Base-by-base conservation (phyloP, 2,888 invertebrate species). In the Prosopocoilus inquinatus region DNA sequence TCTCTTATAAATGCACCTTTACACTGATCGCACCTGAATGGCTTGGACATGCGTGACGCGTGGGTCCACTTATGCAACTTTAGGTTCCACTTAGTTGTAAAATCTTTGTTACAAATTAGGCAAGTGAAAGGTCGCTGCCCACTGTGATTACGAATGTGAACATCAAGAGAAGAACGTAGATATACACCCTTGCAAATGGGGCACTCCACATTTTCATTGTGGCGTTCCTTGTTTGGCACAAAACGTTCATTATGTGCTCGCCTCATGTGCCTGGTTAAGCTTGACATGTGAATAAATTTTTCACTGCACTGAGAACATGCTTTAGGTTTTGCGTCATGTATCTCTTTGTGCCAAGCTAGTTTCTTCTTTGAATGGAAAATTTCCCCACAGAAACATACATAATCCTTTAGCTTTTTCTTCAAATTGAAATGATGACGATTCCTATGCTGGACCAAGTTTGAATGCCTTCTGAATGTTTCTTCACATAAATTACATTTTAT, bases 21-120 rank as follows among this genome's bases (percentile, higher is more conserved):
- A 76, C 94, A 94, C 64, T 87, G 82, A 61, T 83, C 83, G 77
- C 94, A 94, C 74, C 92, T 92, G 80, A 82, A 92, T 1, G 94
- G 94, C 72, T 92, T 92, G 28, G 89, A 84, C 11, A 89, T 87
- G 59, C 92, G 86, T 49, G 88, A 87, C 53, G 89, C 88, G 78
- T 94, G 94, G 48, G 91, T 91, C 93, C 93, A 93, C 63, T 89
- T 87, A 78, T 94, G 94, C 64, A 91, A 82, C 72, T 92, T 91
- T 49, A 94, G 81, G 79, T 94, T 94, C 90, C 93, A 94, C 74
- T 91, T 91, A 64, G 93, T 93, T 64, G 90, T 89, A 79, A 94
- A 94, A 32, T 86, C 82, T 73, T 92, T 93, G 71, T 86, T 89
- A 79, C 94, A 94, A 51, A 93, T 86, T 50, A 86, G 81, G 77